A percentile compares a stretch with the other conserved stretches of the same genome.
phyloP scores from a whole-genome alignment of 2,797 vertebrate genomes.

The Esox masquinongy region DNA sequence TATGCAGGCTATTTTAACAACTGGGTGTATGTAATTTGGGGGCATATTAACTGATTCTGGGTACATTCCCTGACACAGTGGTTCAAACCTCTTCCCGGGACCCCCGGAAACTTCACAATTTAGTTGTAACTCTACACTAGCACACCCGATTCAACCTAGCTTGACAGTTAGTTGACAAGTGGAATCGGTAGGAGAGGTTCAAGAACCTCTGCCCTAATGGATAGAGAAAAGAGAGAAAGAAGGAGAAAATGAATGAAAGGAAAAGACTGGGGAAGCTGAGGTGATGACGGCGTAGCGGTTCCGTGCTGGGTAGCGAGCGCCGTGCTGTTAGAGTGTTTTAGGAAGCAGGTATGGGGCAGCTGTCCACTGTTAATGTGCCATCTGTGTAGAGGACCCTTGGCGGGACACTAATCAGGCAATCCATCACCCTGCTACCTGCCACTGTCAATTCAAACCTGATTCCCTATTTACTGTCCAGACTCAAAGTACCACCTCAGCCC shows the following conservation, averaged over 20 bases:
- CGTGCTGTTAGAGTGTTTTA: conserved; percentile 29
- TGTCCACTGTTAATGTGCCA: conserved; percentile 77
- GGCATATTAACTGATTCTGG: neutral
- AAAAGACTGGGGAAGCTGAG: conserved; percentile 14
- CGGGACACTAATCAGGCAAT: conserved; percentile 84
- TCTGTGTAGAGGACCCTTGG: conserved; percentile 79
- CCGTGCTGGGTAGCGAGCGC: conserved; percentile 33
- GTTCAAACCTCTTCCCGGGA: too few species aligned
- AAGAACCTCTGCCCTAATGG: neutral
- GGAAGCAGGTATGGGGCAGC: conserved; percentile 61
- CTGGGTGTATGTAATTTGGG: neutral
- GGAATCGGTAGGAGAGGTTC: neutral
- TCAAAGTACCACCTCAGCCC: too few species aligned
- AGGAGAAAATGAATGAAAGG: conserved; percentile 14
- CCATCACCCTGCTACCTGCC: conserved; percentile 77
- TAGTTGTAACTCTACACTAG: too few species aligned
- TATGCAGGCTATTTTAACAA: neutral
- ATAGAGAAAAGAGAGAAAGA: neutral
- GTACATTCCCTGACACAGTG: neutral
- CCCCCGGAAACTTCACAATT: too few species aligned
- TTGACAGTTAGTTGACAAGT: too few species aligned
- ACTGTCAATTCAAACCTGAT: conserved; percentile 71
- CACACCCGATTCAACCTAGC: too few species aligned
- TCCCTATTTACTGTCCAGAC: conserved; percentile 7
- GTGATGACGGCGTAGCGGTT: conserved; percentile 34